Evolutionary conservation across 2,888 invertebrate genomes (phyloP), one percentile per base, ranked within the genome.

Genomic region (Polydrusus tereticollis): DNA sequence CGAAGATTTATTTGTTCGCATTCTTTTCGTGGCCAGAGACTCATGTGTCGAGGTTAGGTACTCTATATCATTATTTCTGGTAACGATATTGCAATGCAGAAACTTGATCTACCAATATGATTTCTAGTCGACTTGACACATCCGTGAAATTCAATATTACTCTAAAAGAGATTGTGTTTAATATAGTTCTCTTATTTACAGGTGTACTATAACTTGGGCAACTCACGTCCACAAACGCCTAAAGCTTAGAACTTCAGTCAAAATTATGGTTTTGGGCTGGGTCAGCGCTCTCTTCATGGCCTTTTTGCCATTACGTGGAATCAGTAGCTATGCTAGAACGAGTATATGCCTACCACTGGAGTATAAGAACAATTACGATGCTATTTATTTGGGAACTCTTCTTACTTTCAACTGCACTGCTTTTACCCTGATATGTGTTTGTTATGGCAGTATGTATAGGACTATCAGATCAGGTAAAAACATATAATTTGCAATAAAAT

Each of bases 271-370:
- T 0, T 82, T 85, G 16, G 90, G 91, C 0, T 91, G 90, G 90
- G 76, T 86, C 2, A 87, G 88, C 76, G 87, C 90, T 14, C 79
- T 89, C 8, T 77, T 85, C 26, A 87, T 91, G 86, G 91, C 91
- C 0, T 83, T 85, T 50, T 82, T 92, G 29, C 92, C 92, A 0
- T 85, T 91, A 3, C 79, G 90, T 18, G 91, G 90, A 12, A 85
- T 92, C 75, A 90, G 90, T 77, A 88, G 88, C 77, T 92, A 91
- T 83, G 87, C 89, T 38, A 89, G 88, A 79, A 91, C 91, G 75
- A 90, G 90, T 80, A 90, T 92, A 43, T 92, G 92, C 80, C 84
- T 92, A 63, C 92, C 92, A 0, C 86, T 92, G 83, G 89, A 89
- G 78, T 89, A 88, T 60, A 85, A 86, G 33, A 85, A 87, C 64